phyloP scores from a whole-genome alignment of 2,797 vertebrate species.

The Myiothlypis coronata region DNA sequence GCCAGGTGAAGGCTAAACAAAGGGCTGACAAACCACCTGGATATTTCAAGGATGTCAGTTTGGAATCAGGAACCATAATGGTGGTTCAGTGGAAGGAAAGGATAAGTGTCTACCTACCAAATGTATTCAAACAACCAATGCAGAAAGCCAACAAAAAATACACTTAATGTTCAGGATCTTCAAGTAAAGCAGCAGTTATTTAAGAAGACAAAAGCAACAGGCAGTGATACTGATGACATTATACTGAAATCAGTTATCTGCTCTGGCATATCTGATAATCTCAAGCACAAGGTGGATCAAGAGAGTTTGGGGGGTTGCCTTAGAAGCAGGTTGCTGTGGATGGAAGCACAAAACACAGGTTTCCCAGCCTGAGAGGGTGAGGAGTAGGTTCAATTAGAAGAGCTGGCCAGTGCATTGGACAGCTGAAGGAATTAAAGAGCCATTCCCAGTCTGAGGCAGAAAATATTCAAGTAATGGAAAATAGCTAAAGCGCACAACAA shows the following conservation, averaged over 20 bases:
- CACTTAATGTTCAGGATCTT: not conserved
- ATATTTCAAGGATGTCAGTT: not conserved
- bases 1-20: not conserved
- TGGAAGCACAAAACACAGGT: not conserved
- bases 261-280: not conserved
- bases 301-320: not conserved
- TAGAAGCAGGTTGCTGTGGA: not conserved
- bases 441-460: not conserved
- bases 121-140: not conserved
- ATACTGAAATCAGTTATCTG: not conserved
- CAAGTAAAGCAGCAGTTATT: not conserved
- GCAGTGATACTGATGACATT: not conserved
- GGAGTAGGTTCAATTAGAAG: not conserved
- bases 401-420: not conserved
- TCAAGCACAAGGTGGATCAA: not conserved
- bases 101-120: not conserved
- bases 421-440: not conserved
- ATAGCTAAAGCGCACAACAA: not conserved
- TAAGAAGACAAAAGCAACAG: not conserved
- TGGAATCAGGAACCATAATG: not conserved
- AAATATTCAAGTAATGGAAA: not conserved
- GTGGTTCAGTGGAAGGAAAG: not conserved
- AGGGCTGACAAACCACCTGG: not conserved
- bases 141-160: not conserved
- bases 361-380: not conserved